These are phyloP conservation scores for Andrena camellia DNA, from an alignment of 2,888 invertebrate genomes.

Conservation along the genomic window DNA sequence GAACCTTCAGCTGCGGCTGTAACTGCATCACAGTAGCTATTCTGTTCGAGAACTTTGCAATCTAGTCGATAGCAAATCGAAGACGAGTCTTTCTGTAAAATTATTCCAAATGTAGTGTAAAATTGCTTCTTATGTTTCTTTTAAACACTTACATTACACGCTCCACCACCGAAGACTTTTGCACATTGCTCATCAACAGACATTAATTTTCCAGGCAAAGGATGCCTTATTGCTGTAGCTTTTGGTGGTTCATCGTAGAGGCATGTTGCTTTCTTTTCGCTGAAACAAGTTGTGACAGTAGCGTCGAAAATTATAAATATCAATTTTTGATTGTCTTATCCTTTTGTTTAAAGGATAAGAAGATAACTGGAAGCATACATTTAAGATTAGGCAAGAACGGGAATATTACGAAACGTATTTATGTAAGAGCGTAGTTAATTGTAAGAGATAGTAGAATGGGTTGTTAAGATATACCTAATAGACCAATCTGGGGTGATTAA, in stretches of 20 bases:
- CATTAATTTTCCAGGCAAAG: constrained; percentile 93
- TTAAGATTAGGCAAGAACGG: too few species aligned
- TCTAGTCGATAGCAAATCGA: constrained; percentile 95
- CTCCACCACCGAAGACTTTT: constrained; percentile 94
- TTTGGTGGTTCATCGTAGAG: constrained; percentile 95
- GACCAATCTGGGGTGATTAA: constrained; percentile 8
- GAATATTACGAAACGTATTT: neutral
- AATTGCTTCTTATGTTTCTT: neutral
- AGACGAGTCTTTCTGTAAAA: constrained; percentile 84
- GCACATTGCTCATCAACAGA: constrained; percentile 95
- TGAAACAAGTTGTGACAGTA: constrained; percentile 37
- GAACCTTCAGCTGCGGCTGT: constrained; percentile 97
- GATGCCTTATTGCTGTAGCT: constrained; percentile 92
- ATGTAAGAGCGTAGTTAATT: neutral
- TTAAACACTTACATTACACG: constrained; percentile 88
- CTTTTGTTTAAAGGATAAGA: too few species aligned
- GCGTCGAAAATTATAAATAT: too few species aligned
- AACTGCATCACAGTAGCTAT: constrained; percentile 94
- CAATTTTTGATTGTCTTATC: too few species aligned
- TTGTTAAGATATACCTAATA: constrained; percentile 15
- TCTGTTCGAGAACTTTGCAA: constrained; percentile 94
- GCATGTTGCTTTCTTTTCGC: constrained; percentile 88
- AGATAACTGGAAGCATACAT: too few species aligned
- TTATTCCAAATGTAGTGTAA: neutral
- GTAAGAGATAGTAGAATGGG: too few species aligned